Conservation (phyloP, 2,797 vertebrate species). For the Novumbra hubbsi region DNA sequence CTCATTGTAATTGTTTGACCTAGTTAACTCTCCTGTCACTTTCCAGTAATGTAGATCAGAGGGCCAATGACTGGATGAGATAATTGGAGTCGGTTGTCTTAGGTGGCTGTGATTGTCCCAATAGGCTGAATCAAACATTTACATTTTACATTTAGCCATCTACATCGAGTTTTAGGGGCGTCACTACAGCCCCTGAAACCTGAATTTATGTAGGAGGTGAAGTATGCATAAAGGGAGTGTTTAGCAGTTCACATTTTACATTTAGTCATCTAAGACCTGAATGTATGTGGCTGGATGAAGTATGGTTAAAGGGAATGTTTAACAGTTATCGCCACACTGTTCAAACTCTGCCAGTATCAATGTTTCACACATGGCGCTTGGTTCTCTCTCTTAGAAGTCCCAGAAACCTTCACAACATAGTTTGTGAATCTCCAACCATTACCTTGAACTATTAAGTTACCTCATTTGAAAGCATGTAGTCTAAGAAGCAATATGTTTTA, state of each 20-base stretch:
- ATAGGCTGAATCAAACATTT: not conserved
- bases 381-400: no score
- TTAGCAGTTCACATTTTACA: not conserved
- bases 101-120: slow-evolving; percentile 24
- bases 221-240: not conserved
- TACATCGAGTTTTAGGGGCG: not conserved
- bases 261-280: not conserved
- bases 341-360: no score
- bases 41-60: slow-evolving; percentile 53
- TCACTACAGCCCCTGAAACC: not conserved
- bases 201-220: not conserved
- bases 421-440: no score
- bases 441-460: no score
- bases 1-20: slow-evolving; percentile 61
- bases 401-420: no score
- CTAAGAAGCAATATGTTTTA: no score
- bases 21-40: slow-evolving; percentile 58
- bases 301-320: not conserved
- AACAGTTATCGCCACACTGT: no score
- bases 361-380: no score
- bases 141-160: not conserved
- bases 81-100: slow-evolving; percentile 60
- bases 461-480: no score
- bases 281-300: not conserved
- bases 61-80: slow-evolving; percentile 64